These are phyloP conservation scores for Stratiomys singularior DNA, from an alignment of 2,888 invertebrate genomes.

Conservation along the genomic window DNA sequence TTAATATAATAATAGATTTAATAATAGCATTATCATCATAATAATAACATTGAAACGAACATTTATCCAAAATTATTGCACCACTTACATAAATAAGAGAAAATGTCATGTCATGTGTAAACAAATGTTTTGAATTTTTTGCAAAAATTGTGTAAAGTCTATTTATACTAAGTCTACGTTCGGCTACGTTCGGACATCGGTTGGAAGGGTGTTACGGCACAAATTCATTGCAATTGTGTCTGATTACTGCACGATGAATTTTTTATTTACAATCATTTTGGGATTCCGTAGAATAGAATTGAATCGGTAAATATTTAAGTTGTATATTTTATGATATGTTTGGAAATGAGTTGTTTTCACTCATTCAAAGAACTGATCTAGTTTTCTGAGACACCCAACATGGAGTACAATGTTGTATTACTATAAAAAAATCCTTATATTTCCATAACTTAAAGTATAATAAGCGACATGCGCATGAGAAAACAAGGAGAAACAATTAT, in stretches of 20 bases:
- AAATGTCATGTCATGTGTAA: background rate
- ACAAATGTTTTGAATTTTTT: background rate
- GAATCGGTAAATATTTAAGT: background rate
- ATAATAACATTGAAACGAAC: conserved; percentile 20
- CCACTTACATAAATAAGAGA: conserved; percentile 28
- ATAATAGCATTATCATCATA: conserved; percentile 9
- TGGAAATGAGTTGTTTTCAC: background rate
- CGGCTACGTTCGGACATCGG: background rate
- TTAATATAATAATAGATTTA: conserved; percentile 28
- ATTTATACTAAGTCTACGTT: background rate
- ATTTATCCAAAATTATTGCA: conserved; percentile 29
- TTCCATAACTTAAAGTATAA: background rate
- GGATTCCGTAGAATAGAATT: background rate
- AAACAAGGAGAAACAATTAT: background rate
- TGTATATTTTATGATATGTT: conserved; percentile 4
- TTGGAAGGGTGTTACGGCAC: background rate
- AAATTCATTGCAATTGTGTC: background rate
- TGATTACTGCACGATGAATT: background rate
- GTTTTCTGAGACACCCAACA: background rate
- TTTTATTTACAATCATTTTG: background rate
- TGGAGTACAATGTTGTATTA: too few species aligned
- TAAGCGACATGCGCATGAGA: background rate
- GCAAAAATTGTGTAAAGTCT: background rate
- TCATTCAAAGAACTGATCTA: background rate
- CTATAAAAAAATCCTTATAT: background rate